Conservation (phyloP, 2,888 invertebrate genomes). For the Lordiphosa andalusiaca region DNA sequence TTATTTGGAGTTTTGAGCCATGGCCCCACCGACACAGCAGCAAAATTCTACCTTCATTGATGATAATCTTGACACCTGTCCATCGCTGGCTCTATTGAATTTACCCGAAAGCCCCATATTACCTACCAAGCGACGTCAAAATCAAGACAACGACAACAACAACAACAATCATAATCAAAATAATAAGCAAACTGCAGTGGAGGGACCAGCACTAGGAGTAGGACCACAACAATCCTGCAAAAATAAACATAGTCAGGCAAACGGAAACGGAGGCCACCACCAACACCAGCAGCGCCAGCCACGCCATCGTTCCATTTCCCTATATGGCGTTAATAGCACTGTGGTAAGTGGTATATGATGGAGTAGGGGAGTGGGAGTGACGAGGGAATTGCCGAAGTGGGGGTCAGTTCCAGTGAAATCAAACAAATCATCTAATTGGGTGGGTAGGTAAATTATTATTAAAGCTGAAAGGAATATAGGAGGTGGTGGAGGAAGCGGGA, state of each 20-base stretch:
- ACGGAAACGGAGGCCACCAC: slow-evolving; percentile 51
- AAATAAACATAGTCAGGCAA: slow-evolving; percentile 53
- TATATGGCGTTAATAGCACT: slow-evolving; percentile 74
- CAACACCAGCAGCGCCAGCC: slow-evolving; percentile 38
- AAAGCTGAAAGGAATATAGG: too few relatives aligned
- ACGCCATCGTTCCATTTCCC: slow-evolving; percentile 72
- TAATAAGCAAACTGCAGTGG: slow-evolving; percentile 32
- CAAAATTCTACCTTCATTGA: slow-evolving; percentile 79
- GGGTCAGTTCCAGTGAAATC: slow-evolving; percentile 47
- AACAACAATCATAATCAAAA: slow-evolving; percentile 34
- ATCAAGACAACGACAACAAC: slow-evolving; percentile 47
- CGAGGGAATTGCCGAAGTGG: slow-evolving; percentile 7
- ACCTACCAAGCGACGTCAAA: slow-evolving; percentile 53
- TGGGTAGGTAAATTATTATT: slow-evolving; percentile 23
- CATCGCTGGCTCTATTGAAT: slow-evolving; percentile 60
- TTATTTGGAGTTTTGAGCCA: slow-evolving; percentile 69
- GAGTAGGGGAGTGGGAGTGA: not conserved
- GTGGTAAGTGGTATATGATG: slow-evolving; percentile 57
- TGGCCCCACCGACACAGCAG: slow-evolving; percentile 38
- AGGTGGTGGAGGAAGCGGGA: too few relatives aligned
- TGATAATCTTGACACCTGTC: slow-evolving; percentile 73
- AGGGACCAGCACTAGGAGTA: slow-evolving; percentile 16
- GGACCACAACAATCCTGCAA: slow-evolving; percentile 33
- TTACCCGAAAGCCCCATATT: slow-evolving; percentile 78
- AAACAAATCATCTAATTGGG: slow-evolving; percentile 63